A percentile compares a stretch with the other conserved stretches of the same genome.
phyloP scores from a whole-genome alignment of 2,797 vertebrate species.

The Arctocebus calabarensis region DNA sequence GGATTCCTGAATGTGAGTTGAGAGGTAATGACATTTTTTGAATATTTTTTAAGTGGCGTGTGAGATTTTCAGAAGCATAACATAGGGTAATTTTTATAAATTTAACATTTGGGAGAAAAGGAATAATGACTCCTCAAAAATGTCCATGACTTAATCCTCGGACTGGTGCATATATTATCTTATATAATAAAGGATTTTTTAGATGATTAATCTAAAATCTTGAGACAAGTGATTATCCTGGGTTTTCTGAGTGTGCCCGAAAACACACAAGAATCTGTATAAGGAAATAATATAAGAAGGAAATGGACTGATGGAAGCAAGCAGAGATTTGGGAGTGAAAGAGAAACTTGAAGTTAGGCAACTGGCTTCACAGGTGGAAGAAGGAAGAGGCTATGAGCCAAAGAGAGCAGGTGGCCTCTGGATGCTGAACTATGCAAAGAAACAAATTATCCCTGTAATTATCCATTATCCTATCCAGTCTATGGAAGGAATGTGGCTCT shows the following conservation, averaged over 20 bases:
- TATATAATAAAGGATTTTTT: background rate
- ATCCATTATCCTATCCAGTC: no score
- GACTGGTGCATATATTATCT: background rate
- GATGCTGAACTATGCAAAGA: background rate
- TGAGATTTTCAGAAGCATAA: background rate
- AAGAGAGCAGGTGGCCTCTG: background rate
- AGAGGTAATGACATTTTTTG: background rate
- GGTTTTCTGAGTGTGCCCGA: constrained; percentile 7
- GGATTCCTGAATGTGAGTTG: background rate
- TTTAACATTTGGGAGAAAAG: background rate
- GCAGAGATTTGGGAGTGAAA: background rate
- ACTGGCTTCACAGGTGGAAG: background rate
- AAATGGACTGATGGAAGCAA: background rate
- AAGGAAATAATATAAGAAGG: background rate
- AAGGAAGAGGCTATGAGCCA: background rate
- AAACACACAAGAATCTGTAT: background rate
- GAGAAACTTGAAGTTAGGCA: background rate
- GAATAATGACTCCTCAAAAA: background rate
- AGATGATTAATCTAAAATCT: background rate
- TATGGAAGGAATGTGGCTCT: background rate
- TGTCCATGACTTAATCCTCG: background rate
- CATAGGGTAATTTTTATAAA: background rate
- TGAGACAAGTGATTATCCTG: background rate
- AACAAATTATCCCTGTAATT: background rate
- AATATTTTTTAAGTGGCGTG: constrained; percentile 8